A percentile compares a stretch with the other conserved stretches of the same genome.
phyloP scores from a whole-genome alignment of 2,113 vertebrate species.

The Tetrao urogallus region DNA sequence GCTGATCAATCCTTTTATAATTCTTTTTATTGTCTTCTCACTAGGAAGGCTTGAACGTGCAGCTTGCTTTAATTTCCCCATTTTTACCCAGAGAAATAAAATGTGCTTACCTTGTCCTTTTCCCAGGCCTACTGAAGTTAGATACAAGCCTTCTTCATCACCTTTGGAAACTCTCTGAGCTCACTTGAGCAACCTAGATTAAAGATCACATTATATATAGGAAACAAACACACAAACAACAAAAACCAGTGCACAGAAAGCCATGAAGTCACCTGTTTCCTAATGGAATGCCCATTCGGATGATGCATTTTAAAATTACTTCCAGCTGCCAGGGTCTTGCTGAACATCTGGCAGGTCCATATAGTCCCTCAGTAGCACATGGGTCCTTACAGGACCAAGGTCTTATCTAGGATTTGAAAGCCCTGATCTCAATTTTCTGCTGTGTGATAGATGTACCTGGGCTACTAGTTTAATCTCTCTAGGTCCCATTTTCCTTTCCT shows the following conservation, averaged over 20 bases:
- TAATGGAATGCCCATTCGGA: not conserved
- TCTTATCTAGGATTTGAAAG: not conserved
- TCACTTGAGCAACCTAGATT: not conserved
- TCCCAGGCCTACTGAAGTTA: not conserved
- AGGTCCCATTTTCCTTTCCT: not conserved
- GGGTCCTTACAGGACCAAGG: not conserved
- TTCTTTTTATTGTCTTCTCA: constrained; percentile 39
- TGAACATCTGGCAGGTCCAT: not conserved
- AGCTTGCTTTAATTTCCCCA: not conserved
- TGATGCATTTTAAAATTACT: not conserved
- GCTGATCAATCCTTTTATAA: constrained; percentile 43
- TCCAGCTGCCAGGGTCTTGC: not conserved
- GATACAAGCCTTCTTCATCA: not conserved
- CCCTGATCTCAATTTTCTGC: not conserved
- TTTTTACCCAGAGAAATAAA: constrained; percentile 9
- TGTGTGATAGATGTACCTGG: not conserved
- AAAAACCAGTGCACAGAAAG: not conserved
- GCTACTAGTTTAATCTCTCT: constrained; percentile 7
- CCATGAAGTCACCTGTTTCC: not conserved
- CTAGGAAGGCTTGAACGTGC: not conserved
- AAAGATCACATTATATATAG: not conserved
- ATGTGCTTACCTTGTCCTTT: not conserved
- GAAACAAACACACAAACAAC: not conserved
- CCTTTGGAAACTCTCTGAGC: not conserved
- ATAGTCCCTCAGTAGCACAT: not conserved